A percentile compares a stretch with the other conserved stretches of the same genome.
Evolutionary conservation across 2,797 vertebrate species (phyloP).

Genomic region (Pseudomugil gertrudae): DNA sequence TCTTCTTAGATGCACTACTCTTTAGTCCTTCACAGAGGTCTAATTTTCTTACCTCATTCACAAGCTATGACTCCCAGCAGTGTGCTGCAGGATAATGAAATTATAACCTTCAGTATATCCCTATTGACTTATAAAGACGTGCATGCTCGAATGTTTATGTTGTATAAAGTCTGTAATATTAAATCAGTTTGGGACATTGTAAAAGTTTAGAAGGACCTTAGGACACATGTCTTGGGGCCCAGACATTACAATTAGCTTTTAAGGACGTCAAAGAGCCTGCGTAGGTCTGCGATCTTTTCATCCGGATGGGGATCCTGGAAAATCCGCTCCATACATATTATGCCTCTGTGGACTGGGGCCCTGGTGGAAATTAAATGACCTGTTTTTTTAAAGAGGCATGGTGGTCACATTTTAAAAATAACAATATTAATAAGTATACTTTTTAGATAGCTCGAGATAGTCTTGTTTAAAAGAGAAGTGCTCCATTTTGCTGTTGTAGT

Average conservation of each 20-base stretch:
- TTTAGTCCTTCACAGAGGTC: conserved; percentile 56
- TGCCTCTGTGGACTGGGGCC: conserved; percentile 59
- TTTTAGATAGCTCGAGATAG: conserved; percentile 65
- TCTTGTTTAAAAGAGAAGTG: conserved; percentile 45
- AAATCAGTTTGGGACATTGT: conserved; percentile 50
- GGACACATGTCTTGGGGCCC: conserved; percentile 36
- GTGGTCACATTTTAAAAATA: conserved; percentile 62
- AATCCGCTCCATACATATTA: conserved; percentile 64
- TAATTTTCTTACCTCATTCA: conserved; percentile 71
- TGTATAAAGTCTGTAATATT: conserved; percentile 46
- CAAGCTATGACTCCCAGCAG: conserved; percentile 54
- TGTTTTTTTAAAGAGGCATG: conserved; percentile 59
- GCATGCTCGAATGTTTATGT: conserved; percentile 58
- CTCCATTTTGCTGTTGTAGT: conserved; percentile 47
- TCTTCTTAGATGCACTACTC: conserved; percentile 48
- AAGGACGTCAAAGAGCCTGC: conserved; percentile 47
- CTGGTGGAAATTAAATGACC: conserved; percentile 82
- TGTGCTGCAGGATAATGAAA: conserved; percentile 65
- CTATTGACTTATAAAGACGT: conserved; percentile 60
- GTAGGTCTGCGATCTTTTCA: conserved; percentile 68
- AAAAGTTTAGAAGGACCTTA: conserved; percentile 53
- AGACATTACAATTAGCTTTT: conserved; percentile 43
- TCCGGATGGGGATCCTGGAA: conserved; percentile 66
- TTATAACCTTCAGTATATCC: conserved; percentile 53
- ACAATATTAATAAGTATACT: conserved; percentile 19